Percentiles rank a stretch among this genome's conserved stretches.
phyloP scores from a whole-genome alignment of 2,797 vertebrate species.

The Sardinella longiceps region DNA sequence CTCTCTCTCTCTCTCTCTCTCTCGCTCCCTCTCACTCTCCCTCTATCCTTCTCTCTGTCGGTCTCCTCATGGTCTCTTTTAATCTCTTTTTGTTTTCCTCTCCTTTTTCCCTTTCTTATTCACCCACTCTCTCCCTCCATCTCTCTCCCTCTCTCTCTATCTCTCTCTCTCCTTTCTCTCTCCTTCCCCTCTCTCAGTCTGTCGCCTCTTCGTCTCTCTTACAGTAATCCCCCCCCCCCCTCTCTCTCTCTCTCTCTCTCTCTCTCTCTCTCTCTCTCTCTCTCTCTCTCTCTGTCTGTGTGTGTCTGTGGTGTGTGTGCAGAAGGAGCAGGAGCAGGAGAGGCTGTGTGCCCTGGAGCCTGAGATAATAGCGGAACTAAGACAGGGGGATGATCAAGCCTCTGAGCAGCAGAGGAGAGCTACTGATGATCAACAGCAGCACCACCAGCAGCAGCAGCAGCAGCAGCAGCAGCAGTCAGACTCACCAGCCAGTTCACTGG shows the following conservation, averaged over 20 bases:
- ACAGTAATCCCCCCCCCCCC: not conserved
- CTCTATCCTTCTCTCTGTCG: not conserved
- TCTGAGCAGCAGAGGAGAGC: constrained; percentile 44
- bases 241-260: not conserved
- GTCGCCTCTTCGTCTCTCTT: not conserved
- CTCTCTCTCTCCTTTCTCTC: not conserved
- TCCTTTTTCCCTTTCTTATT: not conserved
- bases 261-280: constrained; percentile 11
- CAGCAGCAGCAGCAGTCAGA: no score
- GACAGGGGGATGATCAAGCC: constrained; percentile 36
- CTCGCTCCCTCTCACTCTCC: not conserved
- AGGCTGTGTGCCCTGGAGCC: constrained; percentile 40
- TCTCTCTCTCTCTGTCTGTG: constrained; percentile 8
- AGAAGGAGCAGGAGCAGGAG: constrained; percentile 43
- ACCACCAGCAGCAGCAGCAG: no score
- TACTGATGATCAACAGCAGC: not conserved
- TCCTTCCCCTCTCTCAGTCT: not conserved
- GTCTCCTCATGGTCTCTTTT: no score
- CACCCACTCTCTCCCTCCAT: not conserved
- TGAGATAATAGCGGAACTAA: constrained; percentile 50
- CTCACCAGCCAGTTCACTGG: not conserved
- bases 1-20: not conserved
- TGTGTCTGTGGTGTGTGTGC: no score
- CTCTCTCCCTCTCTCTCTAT: not conserved
- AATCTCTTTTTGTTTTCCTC: not conserved